phyloP scores from a whole-genome alignment of 2,888 invertebrate genomes.

The Drosophila anceps region DNA sequence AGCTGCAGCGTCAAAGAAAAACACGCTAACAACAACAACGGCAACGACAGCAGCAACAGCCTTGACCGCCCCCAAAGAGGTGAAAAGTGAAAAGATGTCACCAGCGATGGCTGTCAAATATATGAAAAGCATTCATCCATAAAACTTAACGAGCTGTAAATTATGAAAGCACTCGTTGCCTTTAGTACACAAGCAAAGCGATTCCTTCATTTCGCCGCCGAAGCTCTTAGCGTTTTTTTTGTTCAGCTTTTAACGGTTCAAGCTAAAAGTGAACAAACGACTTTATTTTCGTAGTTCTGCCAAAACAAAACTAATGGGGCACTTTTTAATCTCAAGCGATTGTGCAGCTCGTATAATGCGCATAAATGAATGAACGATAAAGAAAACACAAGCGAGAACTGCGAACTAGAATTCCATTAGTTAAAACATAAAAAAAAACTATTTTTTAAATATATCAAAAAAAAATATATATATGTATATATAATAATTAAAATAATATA shows the following conservation, averaged over 20 bases:
- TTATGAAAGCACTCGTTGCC: slow-evolving; percentile 60
- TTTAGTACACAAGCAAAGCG: slow-evolving; percentile 28
- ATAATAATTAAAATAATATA: neutral
- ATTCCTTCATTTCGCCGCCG: slow-evolving; percentile 12
- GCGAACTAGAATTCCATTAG: neutral
- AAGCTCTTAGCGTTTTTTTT: slow-evolving; percentile 20
- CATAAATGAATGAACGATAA: neutral
- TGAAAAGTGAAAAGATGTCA: slow-evolving; percentile 79
- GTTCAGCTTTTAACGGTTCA: slow-evolving; percentile 1
- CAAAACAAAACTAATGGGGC: slow-evolving; percentile 13
- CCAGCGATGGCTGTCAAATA: slow-evolving; percentile 56
- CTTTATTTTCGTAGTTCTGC: slow-evolving; percentile 6
- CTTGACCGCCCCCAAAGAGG: slow-evolving; percentile 64
- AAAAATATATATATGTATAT: neutral
- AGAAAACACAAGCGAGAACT: neutral
- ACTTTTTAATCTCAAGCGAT: neutral
- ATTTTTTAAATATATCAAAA: neutral
- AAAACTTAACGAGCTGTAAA: slow-evolving; percentile 79
- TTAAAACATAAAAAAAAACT: too few species aligned
- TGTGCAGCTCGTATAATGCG: neutral
- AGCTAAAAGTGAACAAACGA: slow-evolving; percentile 28
- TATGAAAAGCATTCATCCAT: slow-evolving; percentile 63
- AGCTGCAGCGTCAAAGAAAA: slow-evolving; percentile 46
- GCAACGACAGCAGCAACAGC: slow-evolving; percentile 40
- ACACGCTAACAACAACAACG: slow-evolving; percentile 16